Conservation (phyloP, 2,888 invertebrate genomes). For the Drosophila niveifrons region DNA sequence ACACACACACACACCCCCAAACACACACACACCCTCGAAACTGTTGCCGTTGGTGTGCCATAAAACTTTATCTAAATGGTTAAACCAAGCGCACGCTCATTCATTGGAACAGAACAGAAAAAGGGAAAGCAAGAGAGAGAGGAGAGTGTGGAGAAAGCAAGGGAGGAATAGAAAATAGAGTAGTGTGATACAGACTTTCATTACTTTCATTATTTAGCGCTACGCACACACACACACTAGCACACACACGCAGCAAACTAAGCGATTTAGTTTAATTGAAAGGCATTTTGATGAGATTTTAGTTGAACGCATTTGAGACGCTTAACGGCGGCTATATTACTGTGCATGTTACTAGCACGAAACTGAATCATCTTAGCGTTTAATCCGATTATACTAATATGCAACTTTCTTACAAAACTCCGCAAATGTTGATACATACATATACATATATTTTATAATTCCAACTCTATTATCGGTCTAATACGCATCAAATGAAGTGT, state of each 20-base stretch:
- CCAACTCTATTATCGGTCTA: too few relatives aligned
- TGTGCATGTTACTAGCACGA: not conserved
- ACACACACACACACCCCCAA: slow-evolving; percentile 16
- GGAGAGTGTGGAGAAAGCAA: slow-evolving; percentile 18
- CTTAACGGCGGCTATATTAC: slow-evolving; percentile 18
- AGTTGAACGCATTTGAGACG: slow-evolving; percentile 58
- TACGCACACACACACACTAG: slow-evolving; percentile 25
- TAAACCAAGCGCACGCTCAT: slow-evolving; percentile 68
- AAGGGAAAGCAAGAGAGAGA: not conserved
- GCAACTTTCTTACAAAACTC: not conserved
- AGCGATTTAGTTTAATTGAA: slow-evolving; percentile 76
- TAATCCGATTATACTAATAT: slow-evolving; percentile 27
- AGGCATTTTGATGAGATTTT: slow-evolving; percentile 73
- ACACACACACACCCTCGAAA: slow-evolving; percentile 39
- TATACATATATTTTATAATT: not conserved
- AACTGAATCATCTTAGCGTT: slow-evolving; percentile 14
- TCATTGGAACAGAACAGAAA: slow-evolving; percentile 31
- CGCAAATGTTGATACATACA: not conserved
- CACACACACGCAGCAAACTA: slow-evolving; percentile 38
- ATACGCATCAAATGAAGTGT: not conserved
- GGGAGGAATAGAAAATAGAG: not conserved
- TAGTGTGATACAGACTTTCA: slow-evolving; percentile 55
- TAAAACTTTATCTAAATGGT: slow-evolving; percentile 79
- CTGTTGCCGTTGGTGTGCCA: slow-evolving; percentile 69
- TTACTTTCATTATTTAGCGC: slow-evolving; percentile 72